These are phyloP conservation scores for Pycnomerus fuliginosus DNA, from an alignment of 2,888 invertebrate genomes.

Conservation along the genomic window DNA sequence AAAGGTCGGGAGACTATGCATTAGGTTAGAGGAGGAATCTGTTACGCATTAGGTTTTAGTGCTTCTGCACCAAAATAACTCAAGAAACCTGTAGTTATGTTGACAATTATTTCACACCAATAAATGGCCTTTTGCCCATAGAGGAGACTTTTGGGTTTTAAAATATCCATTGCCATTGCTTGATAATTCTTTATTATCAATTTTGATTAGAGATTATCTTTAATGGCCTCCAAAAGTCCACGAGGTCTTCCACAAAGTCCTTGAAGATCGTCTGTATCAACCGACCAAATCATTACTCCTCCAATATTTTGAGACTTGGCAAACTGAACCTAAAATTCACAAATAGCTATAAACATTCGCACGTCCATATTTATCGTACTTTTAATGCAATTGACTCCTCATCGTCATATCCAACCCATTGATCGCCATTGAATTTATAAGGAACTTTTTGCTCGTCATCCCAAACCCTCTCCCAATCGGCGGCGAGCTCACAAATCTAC, in stretches of 20 bases:
- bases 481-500: constrained; percentile 23
- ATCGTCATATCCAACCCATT: constrained; percentile 39
- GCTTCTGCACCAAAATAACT: too few species aligned
- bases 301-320: constrained; percentile 27
- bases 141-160: too few species aligned
- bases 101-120: too few species aligned
- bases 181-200: too few species aligned
- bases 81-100: too few species aligned
- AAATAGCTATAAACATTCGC: not conserved
- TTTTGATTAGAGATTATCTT: constrained; percentile 18
- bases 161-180: too few species aligned
- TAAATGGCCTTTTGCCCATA: too few species aligned
- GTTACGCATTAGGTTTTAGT: too few species aligned
- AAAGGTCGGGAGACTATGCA: too few species aligned
- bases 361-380: constrained; percentile 20
- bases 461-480: constrained; percentile 28
- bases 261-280: constrained; percentile 31
- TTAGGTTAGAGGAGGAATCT: too few species aligned
- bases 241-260: constrained; percentile 33
- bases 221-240: constrained; percentile 26
- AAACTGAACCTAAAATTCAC: constrained; percentile 26
- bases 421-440: constrained; percentile 31
- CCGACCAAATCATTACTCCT: constrained; percentile 37
- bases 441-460: constrained; percentile 35
- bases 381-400: constrained; percentile 31